Evolutionary conservation across 2,797 vertebrate species (phyloP).

Genomic region (Apogon talboti): DNA sequence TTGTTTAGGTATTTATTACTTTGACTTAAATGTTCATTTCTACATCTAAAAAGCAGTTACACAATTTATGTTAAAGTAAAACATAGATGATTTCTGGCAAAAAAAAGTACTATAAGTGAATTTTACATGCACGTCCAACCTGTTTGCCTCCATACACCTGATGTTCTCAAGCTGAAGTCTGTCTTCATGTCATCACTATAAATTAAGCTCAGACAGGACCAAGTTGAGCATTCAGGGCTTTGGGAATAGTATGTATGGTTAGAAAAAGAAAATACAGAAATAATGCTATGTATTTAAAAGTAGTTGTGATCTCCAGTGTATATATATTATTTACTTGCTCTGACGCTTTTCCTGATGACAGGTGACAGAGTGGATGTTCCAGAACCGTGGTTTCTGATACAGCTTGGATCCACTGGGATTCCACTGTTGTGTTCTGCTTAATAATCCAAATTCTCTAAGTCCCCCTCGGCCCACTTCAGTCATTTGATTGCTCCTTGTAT

Average conservation of each 20-base stretch:
- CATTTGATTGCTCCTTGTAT: conserved; percentile 80
- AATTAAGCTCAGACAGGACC: conserved; percentile 10
- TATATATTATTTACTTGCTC: conserved; percentile 64
- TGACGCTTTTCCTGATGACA: conserved; percentile 68
- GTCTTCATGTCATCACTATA: conserved; percentile 24
- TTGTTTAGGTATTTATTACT: no score
- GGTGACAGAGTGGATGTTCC: conserved; percentile 75
- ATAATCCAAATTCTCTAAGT: conserved; percentile 83
- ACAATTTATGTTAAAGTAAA: no score
- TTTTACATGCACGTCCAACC: conserved; percentile 10
- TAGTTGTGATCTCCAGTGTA: conserved; percentile 58
- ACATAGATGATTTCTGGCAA: not conserved
- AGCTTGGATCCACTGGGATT: conserved; percentile 67
- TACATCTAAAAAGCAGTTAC: no score
- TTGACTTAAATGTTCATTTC: no score
- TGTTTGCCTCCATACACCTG: conserved; percentile 17
- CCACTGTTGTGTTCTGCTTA: conserved; percentile 80
- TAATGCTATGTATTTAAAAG: not conserved
- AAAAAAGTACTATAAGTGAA: conserved; percentile 16
- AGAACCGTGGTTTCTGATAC: conserved; percentile 72
- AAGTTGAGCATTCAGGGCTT: conserved; percentile 20
- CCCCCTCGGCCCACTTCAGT: conserved; percentile 77
- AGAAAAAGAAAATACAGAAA: conserved; percentile 29
- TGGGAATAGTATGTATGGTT: conserved; percentile 41
- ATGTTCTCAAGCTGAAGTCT: conserved; percentile 15